Percentiles rank a stretch among this genome's conserved stretches.
Evolutionary conservation across 2,797 vertebrate genomes (phyloP).

Genomic region (Anniella stebbinsi): DNA sequence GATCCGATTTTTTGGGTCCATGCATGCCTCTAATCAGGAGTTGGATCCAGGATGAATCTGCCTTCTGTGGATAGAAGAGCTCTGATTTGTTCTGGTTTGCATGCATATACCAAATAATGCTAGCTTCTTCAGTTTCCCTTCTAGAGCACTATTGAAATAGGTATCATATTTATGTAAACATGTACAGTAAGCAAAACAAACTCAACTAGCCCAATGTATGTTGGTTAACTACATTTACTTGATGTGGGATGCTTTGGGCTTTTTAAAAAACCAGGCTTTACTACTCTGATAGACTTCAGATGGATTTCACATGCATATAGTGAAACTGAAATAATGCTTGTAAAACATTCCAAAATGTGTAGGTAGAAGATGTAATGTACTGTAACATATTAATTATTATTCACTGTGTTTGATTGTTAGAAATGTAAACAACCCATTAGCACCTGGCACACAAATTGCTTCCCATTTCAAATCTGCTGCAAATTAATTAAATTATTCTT

Average conservation of each 20-base stretch:
- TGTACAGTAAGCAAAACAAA: neutral
- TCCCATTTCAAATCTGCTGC: slow-evolving; percentile 26
- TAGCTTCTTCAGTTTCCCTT: too few species aligned
- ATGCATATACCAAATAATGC: neutral
- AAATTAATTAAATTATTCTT: slow-evolving; percentile 49
- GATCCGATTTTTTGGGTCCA: too few species aligned
- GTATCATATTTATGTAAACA: neutral
- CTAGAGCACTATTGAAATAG: neutral
- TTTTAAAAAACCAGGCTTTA: neutral
- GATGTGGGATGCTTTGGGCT: neutral
- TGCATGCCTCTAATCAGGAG: too few species aligned
- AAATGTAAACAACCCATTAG: slow-evolving; percentile 31
- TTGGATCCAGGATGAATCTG: too few species aligned
- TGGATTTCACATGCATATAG: neutral
- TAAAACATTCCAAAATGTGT: slow-evolving; percentile 11
- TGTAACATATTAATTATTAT: slow-evolving; percentile 33
- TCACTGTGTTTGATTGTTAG: slow-evolving; percentile 24
- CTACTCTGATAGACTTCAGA: neutral
- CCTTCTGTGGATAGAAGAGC: too few species aligned
- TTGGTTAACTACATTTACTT: neutral
- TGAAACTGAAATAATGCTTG: slow-evolving; percentile 4
- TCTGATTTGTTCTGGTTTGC: too few species aligned
- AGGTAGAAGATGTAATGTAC: slow-evolving; percentile 19
- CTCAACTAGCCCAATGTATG: neutral
- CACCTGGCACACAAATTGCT: slow-evolving; percentile 41